Evolutionary conservation across 2,797 vertebrate species (phyloP).

Genomic region (Enteromius argenteus): DNA sequence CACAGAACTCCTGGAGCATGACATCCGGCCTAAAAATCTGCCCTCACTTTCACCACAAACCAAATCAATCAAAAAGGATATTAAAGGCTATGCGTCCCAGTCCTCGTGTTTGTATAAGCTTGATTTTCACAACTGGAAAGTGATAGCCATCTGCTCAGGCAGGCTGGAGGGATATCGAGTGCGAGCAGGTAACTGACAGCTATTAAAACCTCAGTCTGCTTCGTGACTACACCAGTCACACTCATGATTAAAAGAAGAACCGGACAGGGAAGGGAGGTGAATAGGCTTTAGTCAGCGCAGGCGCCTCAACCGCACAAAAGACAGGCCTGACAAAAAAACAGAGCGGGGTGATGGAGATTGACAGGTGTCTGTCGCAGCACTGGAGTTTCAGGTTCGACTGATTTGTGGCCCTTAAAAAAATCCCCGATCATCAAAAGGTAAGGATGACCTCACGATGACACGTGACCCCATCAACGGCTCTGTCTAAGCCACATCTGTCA

Average conservation of each 20-base stretch:
- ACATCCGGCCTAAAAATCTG: slow-evolving; percentile 74
- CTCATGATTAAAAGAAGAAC: slow-evolving; percentile 36
- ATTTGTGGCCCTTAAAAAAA: slow-evolving; percentile 1
- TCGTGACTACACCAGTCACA: slow-evolving; percentile 52
- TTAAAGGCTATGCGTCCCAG: slow-evolving; percentile 68
- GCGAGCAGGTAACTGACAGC: slow-evolving; percentile 78
- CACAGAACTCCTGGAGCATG: slow-evolving; percentile 75
- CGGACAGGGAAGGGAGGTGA: slow-evolving; percentile 6
- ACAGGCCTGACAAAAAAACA: background rate
- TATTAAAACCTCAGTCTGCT: slow-evolving; percentile 76
- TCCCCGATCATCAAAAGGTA: slow-evolving; percentile 67
- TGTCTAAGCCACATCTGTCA: slow-evolving; percentile 77
- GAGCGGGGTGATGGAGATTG: slow-evolving; percentile 7
- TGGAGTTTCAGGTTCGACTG: slow-evolving; percentile 20
- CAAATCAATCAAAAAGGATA: slow-evolving; percentile 70
- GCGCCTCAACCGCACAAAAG: background rate
- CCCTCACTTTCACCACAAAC: slow-evolving; percentile 58
- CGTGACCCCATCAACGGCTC: slow-evolving; percentile 76
- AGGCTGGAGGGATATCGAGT: slow-evolving; percentile 75
- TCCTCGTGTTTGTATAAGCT: slow-evolving; percentile 78
- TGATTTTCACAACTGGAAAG: slow-evolving; percentile 83
- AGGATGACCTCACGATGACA: slow-evolving; percentile 77
- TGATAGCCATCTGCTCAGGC: slow-evolving; percentile 79
- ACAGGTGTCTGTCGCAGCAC: slow-evolving; percentile 20
- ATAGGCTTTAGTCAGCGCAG: background rate